Conservation (phyloP, 1,140 invertebrate genomes). For the Drosophila jambulina region DNA sequence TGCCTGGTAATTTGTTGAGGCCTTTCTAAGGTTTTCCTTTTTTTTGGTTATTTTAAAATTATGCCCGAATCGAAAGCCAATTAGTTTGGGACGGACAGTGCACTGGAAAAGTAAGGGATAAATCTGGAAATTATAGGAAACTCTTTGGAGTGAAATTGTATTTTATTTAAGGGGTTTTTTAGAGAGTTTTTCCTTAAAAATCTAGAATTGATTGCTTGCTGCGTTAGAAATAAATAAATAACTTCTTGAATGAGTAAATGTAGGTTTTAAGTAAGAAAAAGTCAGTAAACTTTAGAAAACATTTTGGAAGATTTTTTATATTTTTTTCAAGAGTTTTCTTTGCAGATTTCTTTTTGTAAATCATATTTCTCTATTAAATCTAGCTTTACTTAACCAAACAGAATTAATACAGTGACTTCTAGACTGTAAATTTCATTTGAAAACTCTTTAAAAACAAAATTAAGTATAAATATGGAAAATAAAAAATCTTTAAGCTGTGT, state of each 20-base stretch:
- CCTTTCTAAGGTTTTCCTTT: constrained; percentile 10
- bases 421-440: background rate
- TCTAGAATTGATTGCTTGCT: no score
- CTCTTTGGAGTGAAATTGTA: no score
- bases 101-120: constrained; percentile 3
- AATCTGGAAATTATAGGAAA: background rate
- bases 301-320: background rate
- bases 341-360: background rate
- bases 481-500: no score
- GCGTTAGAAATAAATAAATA: background rate
- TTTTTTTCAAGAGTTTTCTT: background rate
- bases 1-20: constrained; percentile 2
- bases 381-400: background rate
- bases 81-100: constrained; percentile 8
- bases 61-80: constrained; percentile 26
- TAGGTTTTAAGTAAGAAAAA: background rate
- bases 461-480: background rate
- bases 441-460: no score
- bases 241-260: no score
- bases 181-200: background rate
- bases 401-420: background rate
- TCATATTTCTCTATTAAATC: background rate
- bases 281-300: background rate
- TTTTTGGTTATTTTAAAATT: constrained; percentile 18
- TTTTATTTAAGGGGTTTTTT: background rate